phyloP scores from a whole-genome alignment of 2,888 invertebrate genomes.

The Drosophila affinis region DNA sequence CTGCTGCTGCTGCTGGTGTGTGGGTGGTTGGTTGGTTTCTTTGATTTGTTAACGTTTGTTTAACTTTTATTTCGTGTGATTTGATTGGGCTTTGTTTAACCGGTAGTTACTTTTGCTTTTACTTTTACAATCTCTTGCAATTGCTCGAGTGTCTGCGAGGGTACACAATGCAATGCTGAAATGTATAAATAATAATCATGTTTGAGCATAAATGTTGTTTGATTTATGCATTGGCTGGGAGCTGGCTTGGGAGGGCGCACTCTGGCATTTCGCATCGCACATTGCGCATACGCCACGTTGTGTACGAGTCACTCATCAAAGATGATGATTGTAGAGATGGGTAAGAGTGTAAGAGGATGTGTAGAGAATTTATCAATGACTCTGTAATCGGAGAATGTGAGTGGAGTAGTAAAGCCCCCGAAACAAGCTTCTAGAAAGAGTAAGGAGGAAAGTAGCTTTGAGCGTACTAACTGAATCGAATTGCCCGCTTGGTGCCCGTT shows the following conservation, averaged over 20 bases:
- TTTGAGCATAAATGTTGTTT: constrained; percentile 61
- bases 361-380: constrained; percentile 21
- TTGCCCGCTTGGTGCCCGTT: constrained; percentile 16
- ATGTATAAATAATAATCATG: constrained; percentile 63
- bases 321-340: constrained; percentile 18
- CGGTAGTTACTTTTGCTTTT: constrained; percentile 63
- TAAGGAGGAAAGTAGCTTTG: constrained; percentile 1
- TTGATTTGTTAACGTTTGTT: constrained; percentile 46
- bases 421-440: constrained; percentile 1
- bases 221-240: constrained; percentile 54
- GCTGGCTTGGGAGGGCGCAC: constrained; percentile 31
- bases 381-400: background rate
- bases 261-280: constrained; percentile 12
- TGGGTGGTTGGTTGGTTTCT: constrained; percentile 45
- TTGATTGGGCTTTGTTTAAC: constrained; percentile 62
- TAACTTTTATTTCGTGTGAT: constrained; percentile 32
- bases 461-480: constrained; percentile 4
- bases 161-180: constrained; percentile 45
- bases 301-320: constrained; percentile 20
- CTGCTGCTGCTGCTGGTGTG: constrained; percentile 2
- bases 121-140: constrained; percentile 70
- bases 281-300: constrained; percentile 42
- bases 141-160: constrained; percentile 47
- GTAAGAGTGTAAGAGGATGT: background rate
- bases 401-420: background rate